Conservation (phyloP, 2,888 invertebrate species). For the Apoderus coryli region DNA sequence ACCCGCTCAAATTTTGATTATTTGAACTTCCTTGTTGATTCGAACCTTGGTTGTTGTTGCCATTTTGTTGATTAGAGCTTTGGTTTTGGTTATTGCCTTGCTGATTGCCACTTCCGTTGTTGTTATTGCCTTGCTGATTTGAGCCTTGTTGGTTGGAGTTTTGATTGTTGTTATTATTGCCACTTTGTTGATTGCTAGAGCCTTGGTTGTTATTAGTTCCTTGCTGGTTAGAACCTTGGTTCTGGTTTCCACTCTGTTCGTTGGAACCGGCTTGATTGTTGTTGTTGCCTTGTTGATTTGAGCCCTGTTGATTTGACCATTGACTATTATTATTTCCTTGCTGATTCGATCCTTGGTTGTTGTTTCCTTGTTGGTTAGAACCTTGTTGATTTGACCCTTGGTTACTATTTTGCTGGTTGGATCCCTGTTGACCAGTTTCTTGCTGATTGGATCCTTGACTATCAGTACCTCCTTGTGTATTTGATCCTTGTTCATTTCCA, state of each 20-base stretch:
- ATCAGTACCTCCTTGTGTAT: no score
- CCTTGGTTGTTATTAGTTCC: no score
- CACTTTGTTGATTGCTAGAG: constrained; percentile 10
- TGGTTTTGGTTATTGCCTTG: background rate
- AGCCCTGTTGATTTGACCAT: constrained; percentile 4
- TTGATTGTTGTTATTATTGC: constrained; percentile 4
- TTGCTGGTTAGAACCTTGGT: constrained; percentile 4
- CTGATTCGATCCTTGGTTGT: no score
- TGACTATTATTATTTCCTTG: constrained; percentile 13
- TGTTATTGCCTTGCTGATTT: constrained; percentile 15
- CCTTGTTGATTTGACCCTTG: constrained; percentile 8
- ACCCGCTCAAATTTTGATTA: constrained; percentile 6
- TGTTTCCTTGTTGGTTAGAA: no score
- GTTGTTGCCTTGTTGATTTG: constrained; percentile 10
- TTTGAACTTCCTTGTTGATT: constrained; percentile 27
- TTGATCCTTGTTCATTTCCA: no score
- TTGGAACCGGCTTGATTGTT: no score
- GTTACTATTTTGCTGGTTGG: constrained; percentile 9
- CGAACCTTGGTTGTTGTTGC: constrained; percentile 29
- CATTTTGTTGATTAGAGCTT: constrained; percentile 9
- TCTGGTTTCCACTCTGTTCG: no score
- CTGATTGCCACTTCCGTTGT: constrained; percentile 6
- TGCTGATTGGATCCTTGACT: constrained; percentile 4
- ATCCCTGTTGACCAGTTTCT: no score
- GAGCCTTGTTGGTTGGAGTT: constrained; percentile 8